phyloP scores from a whole-genome alignment of 2,797 vertebrate genomes.

The Oryzias dopingdopingensis region DNA sequence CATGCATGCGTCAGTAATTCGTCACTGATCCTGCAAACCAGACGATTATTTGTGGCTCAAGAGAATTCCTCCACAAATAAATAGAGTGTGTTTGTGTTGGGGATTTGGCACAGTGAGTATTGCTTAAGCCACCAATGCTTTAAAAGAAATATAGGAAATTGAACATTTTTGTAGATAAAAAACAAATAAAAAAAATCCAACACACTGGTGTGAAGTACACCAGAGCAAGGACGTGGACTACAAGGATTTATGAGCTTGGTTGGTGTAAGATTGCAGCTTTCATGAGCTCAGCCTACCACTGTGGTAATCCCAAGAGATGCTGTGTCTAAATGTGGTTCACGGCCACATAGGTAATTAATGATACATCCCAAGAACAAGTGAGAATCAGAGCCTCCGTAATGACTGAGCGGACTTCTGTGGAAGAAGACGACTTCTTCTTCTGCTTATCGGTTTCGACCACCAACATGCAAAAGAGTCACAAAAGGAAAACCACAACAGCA shows the following conservation, averaged over 20 bases:
- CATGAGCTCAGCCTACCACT: conserved; percentile 9
- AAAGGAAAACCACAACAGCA: not conserved
- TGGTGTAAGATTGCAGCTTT: conserved; percentile 25
- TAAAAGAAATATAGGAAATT: not conserved
- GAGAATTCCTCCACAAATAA: conserved; percentile 66
- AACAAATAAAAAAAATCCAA: not conserved
- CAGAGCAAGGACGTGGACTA: not conserved
- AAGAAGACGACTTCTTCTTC: not conserved
- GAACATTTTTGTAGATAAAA: conserved; percentile 1
- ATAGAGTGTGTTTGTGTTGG: conserved; percentile 51
- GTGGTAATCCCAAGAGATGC: conserved; percentile 9
- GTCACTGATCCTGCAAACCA: conserved; percentile 71
- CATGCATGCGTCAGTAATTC: conserved; percentile 71
- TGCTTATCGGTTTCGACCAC: not conserved
- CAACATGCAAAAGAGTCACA: not conserved
- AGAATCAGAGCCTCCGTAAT: conserved; percentile 12
- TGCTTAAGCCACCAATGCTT: not conserved
- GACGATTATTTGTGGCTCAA: conserved; percentile 63
- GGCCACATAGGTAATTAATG: conserved; percentile 32
- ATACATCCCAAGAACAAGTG: conserved; percentile 1
- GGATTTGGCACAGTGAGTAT: conserved; percentile 13
- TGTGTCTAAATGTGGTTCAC: conserved; percentile 23
- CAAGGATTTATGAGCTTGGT: conserved; percentile 18
- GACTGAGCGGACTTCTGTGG: not conserved
- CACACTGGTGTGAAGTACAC: not conserved